Evolutionary conservation across 2,113 vertebrate species (phyloP), one percentile per base, ranked within the genome.

Genomic region (Elephantulus edwardii): DNA sequence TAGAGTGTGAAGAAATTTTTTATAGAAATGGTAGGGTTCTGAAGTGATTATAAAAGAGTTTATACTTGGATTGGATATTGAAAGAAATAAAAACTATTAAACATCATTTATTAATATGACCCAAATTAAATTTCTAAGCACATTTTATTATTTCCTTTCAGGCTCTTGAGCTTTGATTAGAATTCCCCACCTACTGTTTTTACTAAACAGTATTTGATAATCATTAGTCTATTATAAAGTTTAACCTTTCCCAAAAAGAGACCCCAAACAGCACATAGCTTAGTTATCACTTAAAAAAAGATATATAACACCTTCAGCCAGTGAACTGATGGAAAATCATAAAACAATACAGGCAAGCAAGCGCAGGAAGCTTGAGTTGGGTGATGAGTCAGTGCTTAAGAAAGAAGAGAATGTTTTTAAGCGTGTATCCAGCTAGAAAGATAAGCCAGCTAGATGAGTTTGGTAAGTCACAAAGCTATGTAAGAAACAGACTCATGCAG

Each of bases 51-150:
- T 72, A 10, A 82, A 83, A 83, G 28, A 70, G 4, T 48, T 83
- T 79, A 19, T 26, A 68, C 76, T 89, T 93, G 8, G 83, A 6
- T 64, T 82, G 44, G 40, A 3, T 50, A 12, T 60, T 35, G 11
- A 88, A 76, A 76, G 20, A 88, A 70, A 74, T 20, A 75, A 4
- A 80, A 88, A 83, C 93, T 90, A 93, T 60, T 93, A 50, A 93
- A 88, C n/a, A 46, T 42, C 13, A 14, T 66, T 75, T 71, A 77
- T 20, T 83, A 88, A 83, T 68, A 56, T 90, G 66, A 77, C n/a
- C 22, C 2, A 19, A 88, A 46, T n/a, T 38, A 76, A 88, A 66
- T 5, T 56, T 68, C 48, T 56, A 58, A 54, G 68, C 2, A 80
- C 2, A 13, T 35, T 71, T 89, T 13, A 46, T 28, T 46, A 14